Base-by-base conservation (phyloP, 2,888 invertebrate genomes). In the Eupithecia pulchellata region DNA sequence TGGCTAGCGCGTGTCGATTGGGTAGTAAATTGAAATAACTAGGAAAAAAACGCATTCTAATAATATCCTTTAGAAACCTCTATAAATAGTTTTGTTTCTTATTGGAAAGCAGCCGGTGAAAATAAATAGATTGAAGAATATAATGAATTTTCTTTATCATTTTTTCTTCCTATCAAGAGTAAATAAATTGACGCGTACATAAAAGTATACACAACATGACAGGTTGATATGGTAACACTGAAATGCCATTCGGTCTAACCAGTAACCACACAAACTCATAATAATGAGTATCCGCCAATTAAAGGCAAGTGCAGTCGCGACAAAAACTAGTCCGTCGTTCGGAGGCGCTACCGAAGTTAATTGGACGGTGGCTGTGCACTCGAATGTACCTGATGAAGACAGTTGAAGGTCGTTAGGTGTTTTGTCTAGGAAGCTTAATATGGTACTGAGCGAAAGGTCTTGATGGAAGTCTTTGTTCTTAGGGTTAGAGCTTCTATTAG, bases 271-370 rank as follows among this genome's bases (percentile, higher is more conserved):
- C 76, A 76, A 77, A 62, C 75, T 73, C 74, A 86, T 92, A 92
- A 92, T 90, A 89, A 91, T 81, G 89, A 84, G 87, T 90, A 90
- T 91, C 90, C 91, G 91, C 89, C 92, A 92, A 92, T 92, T 93
- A 93, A 91, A 84, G 73, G 79, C 79, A 78, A 79, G 77, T 66
- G 81, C 80, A 78, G 72, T 81, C 68, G 81, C 83, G 88, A 90
- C 91, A 93, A 93, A 93, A 93, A 93, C 90, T 91, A 80, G 92
- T 87, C 87, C 77, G 82, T 79, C 84, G 84, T 84, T 82, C 86
- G 82, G 87, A 91, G 91, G 93, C 91, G 92, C 93, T 92, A 89
- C 91, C 91, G 89, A 91, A 90, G 89, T 91, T 93, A 93, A 93
- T 93, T 93, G 91, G 91, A 84, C 82, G 77, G 78, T 84, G 85